A percentile compares a stretch with the other conserved stretches of the same genome.
Conservation (phyloP, 2,113 vertebrate species). For the Gallinago paraguaiae region DNA sequence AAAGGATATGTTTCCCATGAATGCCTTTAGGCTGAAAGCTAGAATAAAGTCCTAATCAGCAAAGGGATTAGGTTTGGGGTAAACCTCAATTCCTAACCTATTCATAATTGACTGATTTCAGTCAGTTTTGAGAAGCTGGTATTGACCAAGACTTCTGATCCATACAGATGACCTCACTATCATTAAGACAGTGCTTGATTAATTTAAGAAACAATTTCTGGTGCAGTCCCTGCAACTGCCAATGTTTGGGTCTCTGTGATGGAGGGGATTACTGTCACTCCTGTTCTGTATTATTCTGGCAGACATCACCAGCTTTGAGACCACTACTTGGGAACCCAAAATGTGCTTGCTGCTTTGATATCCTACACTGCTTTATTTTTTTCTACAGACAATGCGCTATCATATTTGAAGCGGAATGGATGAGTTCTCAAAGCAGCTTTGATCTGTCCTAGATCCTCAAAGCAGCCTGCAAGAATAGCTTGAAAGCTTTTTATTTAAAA, state of each 20-base stretch:
- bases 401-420: slow-evolving; percentile 37
- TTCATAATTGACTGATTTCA: neutral
- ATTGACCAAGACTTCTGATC: slow-evolving; percentile 13
- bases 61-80: slow-evolving; percentile 2
- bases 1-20: neutral
- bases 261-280: neutral
- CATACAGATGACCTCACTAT: neutral
- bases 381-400: slow-evolving; percentile 26
- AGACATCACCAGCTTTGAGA: slow-evolving; percentile 20
- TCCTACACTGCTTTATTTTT: slow-evolving; percentile 1
- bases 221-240: neutral
- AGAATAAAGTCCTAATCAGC: neutral
- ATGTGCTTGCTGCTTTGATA: slow-evolving; percentile 28
- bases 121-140: neutral
- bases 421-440: slow-evolving; percentile 69
- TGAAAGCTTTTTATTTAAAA: slow-evolving; percentile 73
- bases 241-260: neutral
- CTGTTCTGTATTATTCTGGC: slow-evolving; percentile 8
- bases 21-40: neutral
- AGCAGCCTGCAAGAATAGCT: slow-evolving; percentile 55
- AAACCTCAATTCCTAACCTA: neutral
- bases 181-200: neutral
- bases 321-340: neutral
- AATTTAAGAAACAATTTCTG: neutral
- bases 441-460: slow-evolving; percentile 64